A percentile compares a stretch with the other conserved stretches of the same genome.
Evolutionary conservation across 2,888 invertebrate genomes (phyloP).

Genomic region (Nezara viridula): DNA sequence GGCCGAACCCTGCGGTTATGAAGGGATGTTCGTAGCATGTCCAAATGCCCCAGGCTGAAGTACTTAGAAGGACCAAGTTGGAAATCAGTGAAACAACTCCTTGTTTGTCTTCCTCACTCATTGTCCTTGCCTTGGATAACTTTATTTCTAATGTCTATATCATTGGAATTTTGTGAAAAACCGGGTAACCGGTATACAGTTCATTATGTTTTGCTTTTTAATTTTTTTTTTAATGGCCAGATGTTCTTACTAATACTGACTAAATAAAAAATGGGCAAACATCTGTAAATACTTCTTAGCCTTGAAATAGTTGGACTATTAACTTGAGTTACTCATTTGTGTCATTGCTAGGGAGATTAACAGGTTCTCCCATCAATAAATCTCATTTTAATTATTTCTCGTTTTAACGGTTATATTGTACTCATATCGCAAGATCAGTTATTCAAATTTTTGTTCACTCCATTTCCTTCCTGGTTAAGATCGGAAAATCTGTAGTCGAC

Average conservation of each 20-base stretch:
- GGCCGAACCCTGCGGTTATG: neutral
- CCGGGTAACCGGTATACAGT: slow-evolving; percentile 5
- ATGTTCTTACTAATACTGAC: neutral
- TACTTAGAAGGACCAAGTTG: neutral
- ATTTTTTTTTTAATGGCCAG: slow-evolving; percentile 1
- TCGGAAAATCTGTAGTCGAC: neutral
- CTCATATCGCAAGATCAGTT: neutral
- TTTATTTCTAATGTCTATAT: neutral
- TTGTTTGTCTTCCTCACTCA: neutral
- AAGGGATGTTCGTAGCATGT: neutral
- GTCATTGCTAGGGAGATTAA: neutral
- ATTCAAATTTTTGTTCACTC: neutral
- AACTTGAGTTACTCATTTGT: neutral
- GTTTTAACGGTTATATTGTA: neutral
- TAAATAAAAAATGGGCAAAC: slow-evolving; percentile 1
- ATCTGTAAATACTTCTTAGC: neutral
- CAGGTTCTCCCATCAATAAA: too few species aligned
- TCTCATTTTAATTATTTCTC: neutral
- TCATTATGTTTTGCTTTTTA: neutral
- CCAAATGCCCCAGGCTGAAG: neutral
- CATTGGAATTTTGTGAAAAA: slow-evolving; percentile 31
- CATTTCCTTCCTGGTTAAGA: neutral
- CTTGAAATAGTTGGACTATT: neutral
- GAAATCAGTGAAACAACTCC: neutral
- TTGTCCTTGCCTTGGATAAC: slow-evolving; percentile 26